Percentiles rank a stretch among this genome's conserved stretches.
Evolutionary conservation across 2,113 vertebrate genomes (phyloP).

Genomic region (Circaetus gallicus): DNA sequence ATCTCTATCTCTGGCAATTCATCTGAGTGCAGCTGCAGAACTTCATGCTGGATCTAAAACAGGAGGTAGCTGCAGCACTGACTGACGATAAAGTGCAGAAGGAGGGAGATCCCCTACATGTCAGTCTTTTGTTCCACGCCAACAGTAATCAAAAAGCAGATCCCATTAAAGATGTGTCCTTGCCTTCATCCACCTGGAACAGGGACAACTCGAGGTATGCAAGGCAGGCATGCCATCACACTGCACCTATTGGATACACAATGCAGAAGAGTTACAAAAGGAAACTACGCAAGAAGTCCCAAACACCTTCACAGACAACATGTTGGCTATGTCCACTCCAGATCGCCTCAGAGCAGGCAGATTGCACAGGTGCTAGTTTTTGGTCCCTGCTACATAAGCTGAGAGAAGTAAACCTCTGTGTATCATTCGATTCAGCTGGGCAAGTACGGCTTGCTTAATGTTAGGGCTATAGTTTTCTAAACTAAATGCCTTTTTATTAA

Average conservation of each 20-base stretch:
- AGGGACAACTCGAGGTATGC: not conserved
- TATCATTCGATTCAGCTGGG: not conserved
- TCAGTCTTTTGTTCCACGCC: not conserved
- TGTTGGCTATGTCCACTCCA: not conserved
- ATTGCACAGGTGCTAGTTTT: not conserved
- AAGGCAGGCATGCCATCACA: not conserved
- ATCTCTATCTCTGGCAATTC: not conserved
- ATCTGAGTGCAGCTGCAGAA: not conserved
- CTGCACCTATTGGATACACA: not conserved
- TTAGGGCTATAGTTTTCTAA: not conserved
- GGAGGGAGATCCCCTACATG: not conserved
- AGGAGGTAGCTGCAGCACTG: not conserved
- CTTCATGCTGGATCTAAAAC: not conserved
- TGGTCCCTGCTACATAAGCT: not conserved
- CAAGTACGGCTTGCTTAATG: not conserved
- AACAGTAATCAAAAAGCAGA: not conserved
- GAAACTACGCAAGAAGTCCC: rapidly evolving
- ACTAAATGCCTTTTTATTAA: not conserved
- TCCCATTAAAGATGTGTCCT: not conserved
- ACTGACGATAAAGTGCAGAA: not conserved
- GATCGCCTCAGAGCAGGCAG: not conserved
- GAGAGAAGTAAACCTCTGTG: not conserved
- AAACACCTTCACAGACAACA: not conserved
- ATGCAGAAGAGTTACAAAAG: not conserved
- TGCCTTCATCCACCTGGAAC: not conserved